Percentiles rank a stretch among this genome's conserved stretches.
Conservation (phyloP, 2,113 vertebrate species). For the Dicrurus megarhynchus region DNA sequence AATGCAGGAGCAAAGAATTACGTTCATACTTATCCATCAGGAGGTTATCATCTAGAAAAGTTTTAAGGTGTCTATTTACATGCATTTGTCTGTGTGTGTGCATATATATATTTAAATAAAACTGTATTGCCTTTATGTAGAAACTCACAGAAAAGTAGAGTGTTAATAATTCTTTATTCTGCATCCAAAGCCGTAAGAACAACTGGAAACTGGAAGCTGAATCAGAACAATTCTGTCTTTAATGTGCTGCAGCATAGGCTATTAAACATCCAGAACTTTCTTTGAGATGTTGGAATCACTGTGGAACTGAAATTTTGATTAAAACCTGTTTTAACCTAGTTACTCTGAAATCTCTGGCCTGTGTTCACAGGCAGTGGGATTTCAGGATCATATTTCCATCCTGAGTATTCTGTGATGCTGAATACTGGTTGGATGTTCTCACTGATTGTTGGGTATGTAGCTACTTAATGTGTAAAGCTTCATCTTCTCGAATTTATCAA, state of each 20-base stretch:
- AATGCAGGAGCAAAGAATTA: not conserved
- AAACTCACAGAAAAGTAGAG: not conserved
- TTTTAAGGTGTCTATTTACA: not conserved
- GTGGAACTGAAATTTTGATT: not conserved
- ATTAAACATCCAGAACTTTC: not conserved
- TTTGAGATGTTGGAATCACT: not conserved
- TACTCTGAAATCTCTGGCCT: not conserved
- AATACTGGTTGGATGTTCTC: not conserved
- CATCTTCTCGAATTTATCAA: not conserved
- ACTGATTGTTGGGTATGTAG: not conserved
- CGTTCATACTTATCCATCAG: not conserved
- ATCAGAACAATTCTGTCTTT: not conserved
- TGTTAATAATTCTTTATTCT: not conserved
- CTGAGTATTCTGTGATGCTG: not conserved
- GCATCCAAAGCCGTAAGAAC: not conserved
- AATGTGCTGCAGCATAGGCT: not conserved
- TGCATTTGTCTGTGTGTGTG: fast-evolving
- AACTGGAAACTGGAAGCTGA: not conserved
- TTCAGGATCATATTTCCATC: not conserved
- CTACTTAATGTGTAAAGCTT: not conserved
- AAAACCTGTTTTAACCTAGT: not conserved
- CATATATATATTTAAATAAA: not conserved
- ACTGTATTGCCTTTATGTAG: not conserved
- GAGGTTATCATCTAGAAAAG: not conserved
- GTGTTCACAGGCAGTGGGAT: not conserved